Percentiles rank a stretch among this genome's conserved stretches.
These are phyloP conservation scores for Temnothorax nylanderi DNA, from an alignment of 1,140 invertebrate genomes.

Conservation along the genomic window DNA sequence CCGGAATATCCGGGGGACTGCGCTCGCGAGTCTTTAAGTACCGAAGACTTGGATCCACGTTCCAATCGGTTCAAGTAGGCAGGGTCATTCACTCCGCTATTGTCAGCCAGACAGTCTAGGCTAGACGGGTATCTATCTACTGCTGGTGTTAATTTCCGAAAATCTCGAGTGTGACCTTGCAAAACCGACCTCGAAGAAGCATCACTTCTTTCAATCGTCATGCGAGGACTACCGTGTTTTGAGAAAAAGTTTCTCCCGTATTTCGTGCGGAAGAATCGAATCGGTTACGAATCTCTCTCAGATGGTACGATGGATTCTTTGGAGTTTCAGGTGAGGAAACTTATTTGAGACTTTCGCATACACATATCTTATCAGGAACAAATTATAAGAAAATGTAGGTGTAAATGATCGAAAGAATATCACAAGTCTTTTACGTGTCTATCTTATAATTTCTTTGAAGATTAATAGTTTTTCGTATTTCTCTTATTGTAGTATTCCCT, in stretches of 20 bases:
- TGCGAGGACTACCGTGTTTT: slow-evolving; percentile 51
- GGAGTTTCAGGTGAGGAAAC: slow-evolving; percentile 26
- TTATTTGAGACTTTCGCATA: not conserved
- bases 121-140: slow-evolving; percentile 29
- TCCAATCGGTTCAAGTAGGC: slow-evolving; percentile 53
- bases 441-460: not conserved
- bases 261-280: slow-evolving; percentile 14
- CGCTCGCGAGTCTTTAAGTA: slow-evolving; percentile 65
- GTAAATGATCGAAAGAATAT: not conserved
- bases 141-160: slow-evolving; percentile 24
- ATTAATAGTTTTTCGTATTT: slow-evolving; percentile 53
- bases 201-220: not conserved
- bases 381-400: not conserved
- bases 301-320: slow-evolving; percentile 24
- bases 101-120: slow-evolving; percentile 47
- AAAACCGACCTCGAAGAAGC: not conserved
- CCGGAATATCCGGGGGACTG: slow-evolving; percentile 54
- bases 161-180: not conserved
- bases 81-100: slow-evolving; percentile 65
- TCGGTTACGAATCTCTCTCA: not conserved
- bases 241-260: slow-evolving; percentile 48
- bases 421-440: not conserved
- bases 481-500: not conserved
- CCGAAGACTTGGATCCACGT: slow-evolving; percentile 57
- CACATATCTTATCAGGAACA: not conserved